phyloP scores from a whole-genome alignment of 2,888 invertebrate species.

The Aphidius colemani region DNA sequence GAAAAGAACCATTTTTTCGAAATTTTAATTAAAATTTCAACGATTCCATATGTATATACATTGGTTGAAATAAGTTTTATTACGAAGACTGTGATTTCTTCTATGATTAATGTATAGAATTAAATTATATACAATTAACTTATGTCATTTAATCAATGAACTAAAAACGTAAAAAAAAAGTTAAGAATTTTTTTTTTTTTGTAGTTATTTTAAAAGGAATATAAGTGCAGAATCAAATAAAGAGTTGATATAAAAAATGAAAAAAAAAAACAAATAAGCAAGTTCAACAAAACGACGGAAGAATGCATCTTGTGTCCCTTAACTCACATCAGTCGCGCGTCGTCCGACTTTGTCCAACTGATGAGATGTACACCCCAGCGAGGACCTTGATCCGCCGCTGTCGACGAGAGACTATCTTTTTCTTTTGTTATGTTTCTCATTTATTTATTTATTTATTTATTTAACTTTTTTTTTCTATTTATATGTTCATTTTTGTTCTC shows the following conservation, averaged over 20 bases:
- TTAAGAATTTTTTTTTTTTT: background rate
- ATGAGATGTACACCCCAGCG: slow-evolving; percentile 32
- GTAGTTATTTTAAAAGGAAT: background rate
- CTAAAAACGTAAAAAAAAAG: background rate
- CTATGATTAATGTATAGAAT: no score
- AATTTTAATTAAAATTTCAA: no score
- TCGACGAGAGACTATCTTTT: slow-evolving; percentile 28
- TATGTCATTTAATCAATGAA: no score
- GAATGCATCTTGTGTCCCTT: slow-evolving; percentile 45
- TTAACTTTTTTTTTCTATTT: background rate
- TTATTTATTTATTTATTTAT: background rate
- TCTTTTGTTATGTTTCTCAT: slow-evolving; percentile 13
- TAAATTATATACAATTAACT: no score
- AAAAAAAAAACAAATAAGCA: slow-evolving; percentile 24
- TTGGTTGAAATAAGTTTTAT: no score
- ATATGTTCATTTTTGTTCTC: slow-evolving; percentile 7
- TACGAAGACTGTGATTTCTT: no score
- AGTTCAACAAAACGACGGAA: slow-evolving; percentile 46
- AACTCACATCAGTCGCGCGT: slow-evolving; percentile 34
- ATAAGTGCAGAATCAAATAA: slow-evolving; percentile 11
- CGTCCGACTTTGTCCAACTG: slow-evolving; percentile 22
- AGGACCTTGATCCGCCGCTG: slow-evolving; percentile 50
- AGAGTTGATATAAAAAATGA: slow-evolving; percentile 26
- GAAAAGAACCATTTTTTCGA: no score
- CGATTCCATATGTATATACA: no score